Percentiles rank a stretch among this genome's conserved stretches.
Evolutionary conservation across 2,888 invertebrate species (phyloP).

Genomic region (Theretra japonica): DNA sequence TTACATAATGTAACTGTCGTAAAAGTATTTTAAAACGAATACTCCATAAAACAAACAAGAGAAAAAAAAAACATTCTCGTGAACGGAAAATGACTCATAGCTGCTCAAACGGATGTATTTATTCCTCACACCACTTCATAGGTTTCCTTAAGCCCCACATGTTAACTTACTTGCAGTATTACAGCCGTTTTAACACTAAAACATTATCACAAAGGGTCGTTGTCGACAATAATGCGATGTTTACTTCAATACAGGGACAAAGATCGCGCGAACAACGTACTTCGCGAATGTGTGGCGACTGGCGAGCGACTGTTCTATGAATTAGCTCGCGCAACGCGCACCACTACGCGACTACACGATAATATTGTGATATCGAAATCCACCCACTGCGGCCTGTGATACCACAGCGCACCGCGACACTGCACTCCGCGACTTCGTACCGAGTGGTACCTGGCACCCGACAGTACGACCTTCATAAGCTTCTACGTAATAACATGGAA

Average conservation of each 20-base stretch:
- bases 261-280: constrained; percentile 44
- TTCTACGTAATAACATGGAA: constrained; percentile 61
- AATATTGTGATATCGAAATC: constrained; percentile 65
- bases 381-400: constrained; percentile 64
- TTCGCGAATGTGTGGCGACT: constrained; percentile 32
- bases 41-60: constrained; percentile 25
- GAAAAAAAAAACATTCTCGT: constrained; percentile 10
- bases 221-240: background rate
- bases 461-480: constrained; percentile 76
- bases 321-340: constrained; percentile 30
- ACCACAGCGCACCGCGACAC: constrained; percentile 47
- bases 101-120: constrained; percentile 17
- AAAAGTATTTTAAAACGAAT: constrained; percentile 28
- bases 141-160: constrained; percentile 15
- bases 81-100: constrained; percentile 32
- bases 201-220: constrained; percentile 2
- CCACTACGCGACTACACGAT: background rate
- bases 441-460: constrained; percentile 74
- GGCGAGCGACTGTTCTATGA: constrained; percentile 36
- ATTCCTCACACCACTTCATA: constrained; percentile 26
- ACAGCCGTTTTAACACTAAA: constrained; percentile 1
- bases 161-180: constrained; percentile 17
- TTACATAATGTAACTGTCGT: background rate
- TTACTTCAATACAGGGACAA: constrained; percentile 41
- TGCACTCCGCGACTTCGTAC: constrained; percentile 52